A percentile compares a stretch with the other conserved stretches of the same genome.
Evolutionary conservation across 1,140 invertebrate genomes (phyloP).

Genomic region (Mercenaria mercenaria): DNA sequence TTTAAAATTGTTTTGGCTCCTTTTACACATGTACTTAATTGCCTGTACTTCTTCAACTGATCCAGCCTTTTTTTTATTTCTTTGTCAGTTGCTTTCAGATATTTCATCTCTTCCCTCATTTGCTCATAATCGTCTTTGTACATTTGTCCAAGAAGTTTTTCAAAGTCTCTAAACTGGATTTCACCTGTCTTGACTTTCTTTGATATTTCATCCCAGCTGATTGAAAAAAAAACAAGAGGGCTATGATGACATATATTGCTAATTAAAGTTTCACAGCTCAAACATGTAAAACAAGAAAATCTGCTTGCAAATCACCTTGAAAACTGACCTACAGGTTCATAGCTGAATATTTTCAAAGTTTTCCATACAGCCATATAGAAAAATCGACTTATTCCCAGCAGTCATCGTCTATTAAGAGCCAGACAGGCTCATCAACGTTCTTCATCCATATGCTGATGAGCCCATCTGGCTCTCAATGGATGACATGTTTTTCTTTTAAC

Average conservation of each 20-base stretch:
- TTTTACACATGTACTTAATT: conserved; percentile 9
- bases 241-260: background rate
- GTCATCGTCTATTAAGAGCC: no score
- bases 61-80: background rate
- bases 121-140: background rate
- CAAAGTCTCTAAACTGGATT: conserved; percentile 16
- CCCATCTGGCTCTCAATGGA: no score
- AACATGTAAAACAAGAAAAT: no score
- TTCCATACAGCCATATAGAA: no score
- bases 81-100: background rate
- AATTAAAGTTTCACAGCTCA: no score
- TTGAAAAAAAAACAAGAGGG: background rate
- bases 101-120: conserved; percentile 13
- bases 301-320: no score
- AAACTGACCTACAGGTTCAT: no score
- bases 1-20: conserved; percentile 21
- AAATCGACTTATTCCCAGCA: no score
- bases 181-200: background rate
- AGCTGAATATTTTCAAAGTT: no score
- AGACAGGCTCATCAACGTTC: no score
- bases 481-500: no score
- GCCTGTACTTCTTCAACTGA: conserved; percentile 33
- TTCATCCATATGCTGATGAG: no score
- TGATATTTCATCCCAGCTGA: background rate
- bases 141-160: conserved; percentile 2